phyloP scores from a whole-genome alignment of 35 echinoderm and acorn worm species.

The Ptychodera flava region DNA sequence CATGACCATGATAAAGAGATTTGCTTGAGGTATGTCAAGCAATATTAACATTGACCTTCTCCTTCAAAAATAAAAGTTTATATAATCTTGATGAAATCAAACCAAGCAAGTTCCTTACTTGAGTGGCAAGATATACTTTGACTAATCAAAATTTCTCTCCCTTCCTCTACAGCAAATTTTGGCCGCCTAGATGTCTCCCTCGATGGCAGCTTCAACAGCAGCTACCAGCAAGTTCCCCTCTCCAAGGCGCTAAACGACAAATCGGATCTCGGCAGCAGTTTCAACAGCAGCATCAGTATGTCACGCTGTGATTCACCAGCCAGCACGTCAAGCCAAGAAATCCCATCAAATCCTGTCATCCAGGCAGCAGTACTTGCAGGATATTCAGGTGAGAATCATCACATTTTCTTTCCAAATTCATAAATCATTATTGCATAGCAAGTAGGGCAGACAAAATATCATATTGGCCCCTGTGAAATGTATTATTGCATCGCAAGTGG shows the following conservation, averaged over 20 bases:
- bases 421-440: background rate
- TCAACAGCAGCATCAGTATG: conserved; percentile 13
- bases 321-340: conserved; percentile 19
- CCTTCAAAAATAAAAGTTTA: no score
- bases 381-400: conserved; percentile 71
- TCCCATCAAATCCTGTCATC: conserved; percentile 78
- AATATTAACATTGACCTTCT: no score
- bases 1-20: no score
- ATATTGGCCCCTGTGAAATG: no score
- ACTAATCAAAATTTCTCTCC: no score
- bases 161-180: background rate
- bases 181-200: background rate
- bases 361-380: conserved; percentile 92
- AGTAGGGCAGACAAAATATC: no score
- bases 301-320: conserved; percentile 49
- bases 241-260: conserved; percentile 60
- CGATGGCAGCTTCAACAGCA: background rate
- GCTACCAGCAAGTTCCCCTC: conserved; percentile 65
- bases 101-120: no score
- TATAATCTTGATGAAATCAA: no score
- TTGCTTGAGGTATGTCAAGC: no score
- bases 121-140: no score
- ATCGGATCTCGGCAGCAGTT: background rate
- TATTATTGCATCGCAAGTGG: no score
- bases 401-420: background rate